phyloP scores from a whole-genome alignment of 2,797 vertebrate species.

The Acropternis orthonyx region DNA sequence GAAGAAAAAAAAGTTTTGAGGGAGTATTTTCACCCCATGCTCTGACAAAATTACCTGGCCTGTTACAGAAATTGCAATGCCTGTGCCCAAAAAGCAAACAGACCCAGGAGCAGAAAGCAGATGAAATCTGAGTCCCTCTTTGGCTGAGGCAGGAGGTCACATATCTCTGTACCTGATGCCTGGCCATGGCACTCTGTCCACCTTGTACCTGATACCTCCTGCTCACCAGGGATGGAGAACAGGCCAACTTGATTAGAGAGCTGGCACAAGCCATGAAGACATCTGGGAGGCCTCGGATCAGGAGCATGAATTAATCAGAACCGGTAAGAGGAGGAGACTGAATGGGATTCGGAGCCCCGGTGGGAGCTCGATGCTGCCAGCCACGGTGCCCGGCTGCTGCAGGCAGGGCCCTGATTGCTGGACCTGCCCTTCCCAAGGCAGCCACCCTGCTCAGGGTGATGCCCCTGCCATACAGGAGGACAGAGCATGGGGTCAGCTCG shows the following conservation, averaged over 20 bases:
- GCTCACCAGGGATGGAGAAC: not conserved
- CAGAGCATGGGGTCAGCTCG: not conserved
- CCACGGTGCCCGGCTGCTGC: not conserved
- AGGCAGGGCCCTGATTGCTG: not conserved
- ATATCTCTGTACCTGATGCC: not conserved
- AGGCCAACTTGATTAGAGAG: constrained; percentile 1
- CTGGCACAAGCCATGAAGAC: constrained; percentile 14
- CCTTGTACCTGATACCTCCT: not conserved
- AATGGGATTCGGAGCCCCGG: not conserved
- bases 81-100: not conserved
- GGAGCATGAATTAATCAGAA: constrained; percentile 59
- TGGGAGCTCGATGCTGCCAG: rapidly evolving
- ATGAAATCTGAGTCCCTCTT: not conserved
- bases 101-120: not conserved
- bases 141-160: not conserved
- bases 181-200: not conserved
- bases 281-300: constrained; percentile 12
- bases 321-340: constrained; percentile 15
- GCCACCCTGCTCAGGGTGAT: rapidly evolving
- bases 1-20: not conserved
- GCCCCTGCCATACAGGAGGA: not conserved
- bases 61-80: not conserved
- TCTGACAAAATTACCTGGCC: not conserved
- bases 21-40: not conserved
- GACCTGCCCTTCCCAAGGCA: not conserved